Evolutionary conservation across 64 coral and sea anemone genomes (phyloP), one percentile per base, ranked within the genome.

Genomic region (Montipora foliosa): DNA sequence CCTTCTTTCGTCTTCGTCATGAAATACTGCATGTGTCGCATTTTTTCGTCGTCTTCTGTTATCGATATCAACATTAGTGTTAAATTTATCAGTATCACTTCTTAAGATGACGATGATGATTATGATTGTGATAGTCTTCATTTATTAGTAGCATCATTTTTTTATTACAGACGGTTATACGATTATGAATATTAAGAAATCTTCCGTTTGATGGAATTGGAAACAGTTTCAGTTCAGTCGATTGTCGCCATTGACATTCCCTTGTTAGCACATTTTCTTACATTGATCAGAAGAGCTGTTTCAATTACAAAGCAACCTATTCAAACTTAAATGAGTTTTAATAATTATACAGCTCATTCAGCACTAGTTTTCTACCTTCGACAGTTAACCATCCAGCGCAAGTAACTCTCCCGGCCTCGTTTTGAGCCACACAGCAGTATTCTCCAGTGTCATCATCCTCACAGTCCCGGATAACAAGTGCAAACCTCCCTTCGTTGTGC

Each of bases 341-440:
- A 19, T 14, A 37, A 37, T 37, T 37, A 37, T 46, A n/a, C 5
- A 44, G 44, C 25, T 45, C 11, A 13, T 45, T 46, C 24, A 46
- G 13, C 4, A 47, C 7, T 22, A 13, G 44, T 1, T 2, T 24
- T 78, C 15, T 81, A 97, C 96, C 93, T 92, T 87, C 90, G n/a
- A 97, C 93, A 14, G 87, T 87, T 17, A 97, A 82, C 71, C 91
- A 89, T 4, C 96, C 96, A 25, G 96, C 96, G 24, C 93, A 94
- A 3, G 96, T 92, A 58, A 84, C 79, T 51, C 96, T 94, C 19
- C 96, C 96, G 46, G 92, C 96, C 13, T 80, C 83, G 79, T 97
- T 97, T 19, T 90, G 86, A 8, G 96, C 96, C 17, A 97, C 96
- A 92, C 96, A 97, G 78, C 96, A 97, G 73, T 97, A 97, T 67